Evolutionary conservation across 2,888 invertebrate genomes (phyloP).

Genomic region (Argynnis bischoffii): DNA sequence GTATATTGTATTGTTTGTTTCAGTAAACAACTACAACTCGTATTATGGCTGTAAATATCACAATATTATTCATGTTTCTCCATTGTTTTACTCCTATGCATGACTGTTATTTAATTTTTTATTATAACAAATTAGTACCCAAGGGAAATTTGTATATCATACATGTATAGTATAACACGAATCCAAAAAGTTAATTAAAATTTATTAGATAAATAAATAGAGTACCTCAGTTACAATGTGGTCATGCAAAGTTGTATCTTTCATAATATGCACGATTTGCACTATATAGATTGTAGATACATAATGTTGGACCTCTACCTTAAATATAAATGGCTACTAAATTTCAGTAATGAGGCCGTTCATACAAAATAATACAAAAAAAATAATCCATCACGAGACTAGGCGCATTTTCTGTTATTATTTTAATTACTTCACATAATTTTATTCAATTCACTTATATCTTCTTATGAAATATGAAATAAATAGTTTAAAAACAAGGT

Average conservation of each 20-base stretch:
- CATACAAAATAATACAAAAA: no score
- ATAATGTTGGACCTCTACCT: not conserved
- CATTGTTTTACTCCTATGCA: not conserved
- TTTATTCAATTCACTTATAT: no score
- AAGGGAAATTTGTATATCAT: not conserved
- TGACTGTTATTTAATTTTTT: constrained; percentile 7
- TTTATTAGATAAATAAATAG: no score
- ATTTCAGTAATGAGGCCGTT: constrained; percentile 1
- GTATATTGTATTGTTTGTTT: constrained; percentile 33
- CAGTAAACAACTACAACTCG: constrained; percentile 29
- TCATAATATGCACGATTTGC: not conserved
- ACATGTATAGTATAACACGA: not conserved
- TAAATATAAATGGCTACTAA: not conserved
- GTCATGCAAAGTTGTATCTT: not conserved
- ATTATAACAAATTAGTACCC: constrained; percentile 8
- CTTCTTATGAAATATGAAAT: no score
- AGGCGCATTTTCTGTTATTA: constrained; percentile 1
- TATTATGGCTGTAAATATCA: constrained; percentile 37
- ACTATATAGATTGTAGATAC: not conserved
- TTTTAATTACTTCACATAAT: no score
- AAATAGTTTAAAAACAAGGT: no score
- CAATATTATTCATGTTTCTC: constrained; percentile 26
- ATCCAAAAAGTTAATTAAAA: no score
- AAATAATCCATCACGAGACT: not conserved
- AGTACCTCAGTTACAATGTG: not conserved